Percentiles rank a stretch among this genome's conserved stretches.
Conservation (phyloP, 1,140 invertebrate genomes). For the Hycleus cichorii region DNA sequence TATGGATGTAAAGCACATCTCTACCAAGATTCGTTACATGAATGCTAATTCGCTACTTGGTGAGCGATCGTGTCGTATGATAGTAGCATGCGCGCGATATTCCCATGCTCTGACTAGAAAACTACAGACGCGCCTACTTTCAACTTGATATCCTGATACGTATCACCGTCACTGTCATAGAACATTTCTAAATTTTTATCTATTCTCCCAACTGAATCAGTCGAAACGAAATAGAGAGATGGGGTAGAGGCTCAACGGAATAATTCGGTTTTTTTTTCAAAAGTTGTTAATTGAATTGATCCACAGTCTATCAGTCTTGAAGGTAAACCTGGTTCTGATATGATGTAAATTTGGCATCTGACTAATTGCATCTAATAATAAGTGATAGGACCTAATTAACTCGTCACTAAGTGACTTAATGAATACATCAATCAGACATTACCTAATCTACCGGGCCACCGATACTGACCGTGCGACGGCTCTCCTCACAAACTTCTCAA, state of each 20-base stretch:
- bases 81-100: constrained; percentile 22
- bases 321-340: background rate
- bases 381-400: constrained; percentile 28
- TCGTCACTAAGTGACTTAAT: constrained; percentile 26
- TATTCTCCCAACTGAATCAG: too few relatives aligned
- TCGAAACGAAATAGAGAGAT: too few relatives aligned
- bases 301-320: too few relatives aligned
- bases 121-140: constrained; percentile 28
- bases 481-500: constrained; percentile 9
- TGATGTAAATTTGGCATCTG: constrained; percentile 29
- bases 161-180: too few relatives aligned
- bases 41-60: constrained; percentile 31
- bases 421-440: constrained; percentile 31
- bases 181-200: too few relatives aligned
- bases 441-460: constrained; percentile 16
- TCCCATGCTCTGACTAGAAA: constrained; percentile 26
- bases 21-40: constrained; percentile 25
- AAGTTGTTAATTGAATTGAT: too few relatives aligned
- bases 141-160: too few relatives aligned
- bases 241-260: too few relatives aligned
- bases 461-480: constrained; percentile 6
- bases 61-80: constrained; percentile 17
- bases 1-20: constrained; percentile 14
- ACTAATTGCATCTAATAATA: constrained; percentile 29
- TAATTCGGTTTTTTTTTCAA: too few relatives aligned